Evolutionary conservation across 2,888 invertebrate species (phyloP).

Genomic region (Reticulitermes lucifugus): DNA sequence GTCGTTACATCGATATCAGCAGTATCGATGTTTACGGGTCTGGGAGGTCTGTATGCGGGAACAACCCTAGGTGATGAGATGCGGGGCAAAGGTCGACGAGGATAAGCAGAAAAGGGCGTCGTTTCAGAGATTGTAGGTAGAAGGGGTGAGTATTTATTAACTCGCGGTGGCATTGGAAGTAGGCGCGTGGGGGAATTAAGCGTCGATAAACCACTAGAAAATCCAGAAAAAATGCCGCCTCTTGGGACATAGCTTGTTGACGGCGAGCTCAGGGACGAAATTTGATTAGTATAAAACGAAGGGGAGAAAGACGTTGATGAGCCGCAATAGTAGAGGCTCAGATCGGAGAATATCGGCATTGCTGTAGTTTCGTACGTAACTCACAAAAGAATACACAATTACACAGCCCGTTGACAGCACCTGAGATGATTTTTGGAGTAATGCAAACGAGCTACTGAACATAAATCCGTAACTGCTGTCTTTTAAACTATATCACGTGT

Average conservation of each 20-base stretch:
- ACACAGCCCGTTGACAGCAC: too few species aligned
- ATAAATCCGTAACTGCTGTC: background rate
- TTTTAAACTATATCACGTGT: slow-evolving; percentile 18
- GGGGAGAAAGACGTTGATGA: slow-evolving; percentile 61
- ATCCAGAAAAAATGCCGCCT: background rate
- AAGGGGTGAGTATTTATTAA: slow-evolving; percentile 74
- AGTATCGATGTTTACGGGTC: slow-evolving; percentile 83
- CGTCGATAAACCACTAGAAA: slow-evolving; percentile 18
- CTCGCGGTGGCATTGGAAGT: slow-evolving; percentile 64
- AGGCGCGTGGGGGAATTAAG: slow-evolving; percentile 56
- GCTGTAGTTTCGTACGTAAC: slow-evolving; percentile 29
- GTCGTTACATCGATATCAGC: slow-evolving; percentile 88
- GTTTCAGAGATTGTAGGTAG: slow-evolving; percentile 79
- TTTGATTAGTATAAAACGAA: slow-evolving; percentile 62
- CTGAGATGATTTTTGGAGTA: background rate
- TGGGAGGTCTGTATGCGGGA: slow-evolving; percentile 61
- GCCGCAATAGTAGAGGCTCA: slow-evolving; percentile 68
- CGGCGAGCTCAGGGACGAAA: background rate
- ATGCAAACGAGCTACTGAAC: background rate
- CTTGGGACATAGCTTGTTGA: background rate
- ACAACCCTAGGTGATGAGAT: slow-evolving; percentile 43
- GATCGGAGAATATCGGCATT: slow-evolving; percentile 79
- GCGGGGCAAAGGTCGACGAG: slow-evolving; percentile 33
- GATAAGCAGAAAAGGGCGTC: slow-evolving; percentile 59
- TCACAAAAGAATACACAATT: too few species aligned